These are phyloP conservation scores for Actias luna DNA, from an alignment of 2,888 invertebrate genomes.

Conservation along the genomic window DNA sequence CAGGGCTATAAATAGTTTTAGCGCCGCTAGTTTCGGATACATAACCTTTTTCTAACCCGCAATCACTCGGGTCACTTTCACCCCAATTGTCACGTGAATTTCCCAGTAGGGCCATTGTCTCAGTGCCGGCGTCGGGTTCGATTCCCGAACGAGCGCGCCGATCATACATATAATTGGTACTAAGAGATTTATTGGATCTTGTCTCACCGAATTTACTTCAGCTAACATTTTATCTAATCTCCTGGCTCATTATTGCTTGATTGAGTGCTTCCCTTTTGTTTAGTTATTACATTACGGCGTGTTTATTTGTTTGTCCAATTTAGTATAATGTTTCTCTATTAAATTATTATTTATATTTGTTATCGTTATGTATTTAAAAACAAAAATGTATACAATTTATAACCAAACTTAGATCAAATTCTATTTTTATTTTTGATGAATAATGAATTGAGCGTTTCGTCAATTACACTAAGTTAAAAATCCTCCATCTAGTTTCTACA, in stretches of 20 bases:
- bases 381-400: too few species aligned
- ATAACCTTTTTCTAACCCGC: constrained; percentile 5
- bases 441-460: too few species aligned
- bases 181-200: constrained; percentile 67
- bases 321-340: too few species aligned
- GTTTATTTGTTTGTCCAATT: too few species aligned
- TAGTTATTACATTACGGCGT: constrained; percentile 51
- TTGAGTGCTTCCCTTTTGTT: constrained; percentile 61
- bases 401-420: too few species aligned
- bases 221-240: constrained; percentile 71
- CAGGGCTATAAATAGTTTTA: not conserved
- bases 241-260: constrained; percentile 61
- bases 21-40: constrained; percentile 11
- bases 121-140: constrained; percentile 35
- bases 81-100: constrained; percentile 56
- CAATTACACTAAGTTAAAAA: too few species aligned
- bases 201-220: constrained; percentile 59
- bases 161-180: constrained; percentile 73
- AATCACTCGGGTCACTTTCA: constrained; percentile 28
- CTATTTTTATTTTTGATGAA: too few species aligned
- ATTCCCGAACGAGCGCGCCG: constrained; percentile 44
- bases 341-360: too few species aligned
- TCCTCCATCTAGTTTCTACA: too few species aligned
- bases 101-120: constrained; percentile 66
- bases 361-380: too few species aligned